Evolutionary conservation across 2,797 vertebrate genomes (phyloP), one percentile per base, ranked within the genome.

Genomic region (Pseudotriccus pelzelni): DNA sequence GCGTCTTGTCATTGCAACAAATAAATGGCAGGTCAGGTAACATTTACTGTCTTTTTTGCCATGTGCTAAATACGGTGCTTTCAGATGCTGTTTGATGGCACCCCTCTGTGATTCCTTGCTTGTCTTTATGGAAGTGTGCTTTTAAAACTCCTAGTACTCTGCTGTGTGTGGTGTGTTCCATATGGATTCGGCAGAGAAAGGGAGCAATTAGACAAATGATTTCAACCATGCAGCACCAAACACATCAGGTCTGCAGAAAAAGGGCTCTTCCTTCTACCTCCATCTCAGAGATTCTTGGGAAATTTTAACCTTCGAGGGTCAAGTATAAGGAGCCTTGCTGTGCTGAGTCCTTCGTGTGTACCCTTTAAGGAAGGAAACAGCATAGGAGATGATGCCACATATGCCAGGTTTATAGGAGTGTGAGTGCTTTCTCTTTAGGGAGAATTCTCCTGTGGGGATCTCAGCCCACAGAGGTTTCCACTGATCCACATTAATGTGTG

Each of bases 61-160:
- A 11, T 24, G 12, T 8, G 1, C 24, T 53, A 21, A 14, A 47
- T 47, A 37, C 0, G 0, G 15, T 72, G 21, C 8, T 79, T 32
- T 74, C 76, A 83, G 30, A 46, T 72, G 28, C 34, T 43, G 15
- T 70, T 89, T 66, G 30, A 10, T 19, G 7, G 34, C 49, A 44
- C 2, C 36, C 18, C 12, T 83, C 72, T 80, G 53, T 34, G 59
- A 80, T 37, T 93, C 46, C n/a, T 59, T 47, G 20, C 20, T 47
- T 58, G 27, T 58, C 73, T 75, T 74, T 53, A 47, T 12, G 43
- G 49, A 89, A 44, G 5, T 18, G 36, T 24, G 22, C n/a, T 77
- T 87, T 49, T 14, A 80, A 67, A 90, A 32, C 7, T 34, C 62
- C 41, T 60, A n/a, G 53, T 28, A 10, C 3, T 36, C 23, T 46